Base-by-base conservation (phyloP, 2,888 invertebrate genomes). In the Nephrotoma appendiculata region DNA sequence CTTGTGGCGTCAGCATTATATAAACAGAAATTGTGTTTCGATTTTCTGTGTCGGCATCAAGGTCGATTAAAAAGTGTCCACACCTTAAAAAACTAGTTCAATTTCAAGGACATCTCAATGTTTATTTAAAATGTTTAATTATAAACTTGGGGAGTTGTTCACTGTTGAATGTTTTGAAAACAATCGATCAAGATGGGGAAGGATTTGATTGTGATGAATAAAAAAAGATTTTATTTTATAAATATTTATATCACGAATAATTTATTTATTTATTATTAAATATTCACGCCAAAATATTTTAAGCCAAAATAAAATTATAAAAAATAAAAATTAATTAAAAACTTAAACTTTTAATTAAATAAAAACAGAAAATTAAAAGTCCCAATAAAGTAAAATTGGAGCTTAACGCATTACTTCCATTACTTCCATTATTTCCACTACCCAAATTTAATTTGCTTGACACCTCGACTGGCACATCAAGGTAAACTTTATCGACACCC, bases 391-490 rank as follows among this genome's bases (percentile, higher is more conserved):
- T 43, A 84, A 89, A 89, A 19, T 15, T 44, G 1, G 85, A 9
- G 44, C 12, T 43, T 42, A 84, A 42, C 3, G 43, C 42, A 6
- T n/a, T 15, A 42, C 42, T 19, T 12, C 43, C n/a, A n/a, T n/a
- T n/a, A n/a, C n/a, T n/a, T n/a, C n/a, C 42, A 6, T n/a, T 15
- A 42, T 15, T 19, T 12, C 43, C 42, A 90, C 90, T 85, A 89
- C 89, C 89, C 52, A 94, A 90, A 88, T 92, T 91, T 41, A 95
- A 91, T 88, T 93, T 90, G 5, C 91, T 91, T 4, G 92, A 92
- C 4, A 95, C 90, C 15, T 94, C 93, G 2, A 93, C 91, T 0
- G 97, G 97, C 2, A 98, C 94, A 91, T 98, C 98, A 88, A 97
- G 91, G 91, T 95, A 98, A 2, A 96, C 94, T 88, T 94, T 93